Base-by-base conservation (phyloP, 2,797 vertebrate species). In the Ctenochaetus hawaiiensis region DNA sequence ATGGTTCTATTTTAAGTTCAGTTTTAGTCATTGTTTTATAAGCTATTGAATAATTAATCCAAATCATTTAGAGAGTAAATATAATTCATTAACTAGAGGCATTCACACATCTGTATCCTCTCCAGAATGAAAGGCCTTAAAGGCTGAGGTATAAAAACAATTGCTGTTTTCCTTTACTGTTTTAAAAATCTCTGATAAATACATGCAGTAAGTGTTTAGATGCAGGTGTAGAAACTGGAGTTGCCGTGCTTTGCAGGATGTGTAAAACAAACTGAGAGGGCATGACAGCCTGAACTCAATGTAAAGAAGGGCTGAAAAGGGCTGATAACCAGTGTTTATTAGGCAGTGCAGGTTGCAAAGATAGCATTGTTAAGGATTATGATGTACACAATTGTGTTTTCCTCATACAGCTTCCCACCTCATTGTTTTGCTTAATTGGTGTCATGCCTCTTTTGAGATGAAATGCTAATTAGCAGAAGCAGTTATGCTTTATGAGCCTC, bases 371-470 rank as follows among this genome's bases (percentile, higher is more conserved):
- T 75, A 68, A 81, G 68, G 49, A 77, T 78, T 44, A 62, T 66
- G 17, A 77, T 47, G 41, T 67, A 16, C 45, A 23, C 23, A 51
- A 58, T 66, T 81, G 59, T 7, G 6, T 82, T 52, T 53, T 49
- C 44, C 63, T 75, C 66, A 61, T 63, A 78, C 44, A 51, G 34
- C 72, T 56, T 77, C 52, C 49, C 53, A 52, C 64, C 67, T 83
- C 73, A 66, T 49, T 77, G 70, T 72, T 58, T 79, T 58, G 13
- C 14, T 60, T 85, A 82, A 87, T 84, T 87, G 58, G 61, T 70
- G 77, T 85, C 78, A 75, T 20, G 39, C 22, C 58, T 73, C 72
- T 66, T 67, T 34, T 45, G 39, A 45, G 77, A 78, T 75, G 43
- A 68, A 76, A 78, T 67, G 37, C 62, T 82, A 69, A 78, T 84